These are phyloP conservation scores for Allophyes oxyacanthae DNA, from an alignment of 2,888 invertebrate species.

Conservation along the genomic window DNA sequence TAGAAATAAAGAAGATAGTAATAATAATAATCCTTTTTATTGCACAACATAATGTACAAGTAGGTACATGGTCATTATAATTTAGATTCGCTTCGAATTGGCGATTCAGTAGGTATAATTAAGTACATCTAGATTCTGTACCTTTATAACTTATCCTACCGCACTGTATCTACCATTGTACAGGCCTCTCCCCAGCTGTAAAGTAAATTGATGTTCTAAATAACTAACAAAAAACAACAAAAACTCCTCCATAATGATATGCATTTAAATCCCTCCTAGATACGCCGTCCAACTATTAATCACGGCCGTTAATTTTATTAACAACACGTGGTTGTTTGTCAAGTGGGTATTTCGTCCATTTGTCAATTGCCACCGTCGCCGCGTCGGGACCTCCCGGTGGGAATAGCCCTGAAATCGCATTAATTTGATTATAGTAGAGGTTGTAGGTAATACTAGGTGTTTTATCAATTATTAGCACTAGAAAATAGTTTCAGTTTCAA, in stretches of 20 bases:
- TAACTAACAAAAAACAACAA: slow-evolving; percentile 1
- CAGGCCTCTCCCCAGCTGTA: neutral
- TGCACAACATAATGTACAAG: too few species aligned
- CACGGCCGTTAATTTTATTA: slow-evolving; percentile 80
- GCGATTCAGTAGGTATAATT: too few species aligned
- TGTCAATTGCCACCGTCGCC: slow-evolving; percentile 66
- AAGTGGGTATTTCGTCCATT: slow-evolving; percentile 65
- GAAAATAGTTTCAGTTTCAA: slow-evolving; percentile 5
- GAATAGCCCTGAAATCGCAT: slow-evolving; percentile 49
- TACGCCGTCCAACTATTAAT: slow-evolving; percentile 69
- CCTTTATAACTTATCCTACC: too few species aligned
- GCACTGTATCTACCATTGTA: too few species aligned
- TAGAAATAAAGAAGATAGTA: too few species aligned
- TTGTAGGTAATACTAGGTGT: slow-evolving; percentile 36
- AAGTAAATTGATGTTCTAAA: slow-evolving; percentile 1
- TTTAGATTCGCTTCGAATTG: too few species aligned
- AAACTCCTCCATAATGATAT: slow-evolving; percentile 15
- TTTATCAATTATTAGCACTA: slow-evolving; percentile 33
- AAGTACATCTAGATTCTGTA: too few species aligned
- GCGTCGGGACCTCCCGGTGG: slow-evolving; percentile 53
- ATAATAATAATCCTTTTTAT: too few species aligned
- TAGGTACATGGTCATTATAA: too few species aligned
- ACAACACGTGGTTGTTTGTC: slow-evolving; percentile 71
- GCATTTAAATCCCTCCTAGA: slow-evolving; percentile 58
- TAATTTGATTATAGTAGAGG: slow-evolving; percentile 60